phyloP scores from a whole-genome alignment of 2,888 invertebrate species.

The Andrena hattorfiana region DNA sequence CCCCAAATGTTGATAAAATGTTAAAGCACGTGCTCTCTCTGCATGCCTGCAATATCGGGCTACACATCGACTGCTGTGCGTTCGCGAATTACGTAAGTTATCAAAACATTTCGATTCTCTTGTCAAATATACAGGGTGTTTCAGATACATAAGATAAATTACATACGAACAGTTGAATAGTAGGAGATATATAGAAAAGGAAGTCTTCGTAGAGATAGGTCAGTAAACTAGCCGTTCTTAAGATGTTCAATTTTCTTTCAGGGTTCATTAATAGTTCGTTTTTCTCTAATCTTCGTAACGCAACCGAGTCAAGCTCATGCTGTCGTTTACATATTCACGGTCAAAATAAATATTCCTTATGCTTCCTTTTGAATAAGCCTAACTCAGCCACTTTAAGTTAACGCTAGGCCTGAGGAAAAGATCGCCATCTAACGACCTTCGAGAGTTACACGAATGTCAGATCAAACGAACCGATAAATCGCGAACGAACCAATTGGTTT shows the following conservation, averaged over 20 bases:
- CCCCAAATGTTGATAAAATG: slow-evolving; percentile 4
- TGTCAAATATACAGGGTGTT: too few species aligned
- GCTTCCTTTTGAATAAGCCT: background rate
- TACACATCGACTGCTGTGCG: slow-evolving; percentile 27
- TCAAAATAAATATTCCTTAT: too few species aligned
- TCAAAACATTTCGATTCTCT: slow-evolving; percentile 25
- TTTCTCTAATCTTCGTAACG: too few species aligned
- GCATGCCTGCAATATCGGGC: background rate
- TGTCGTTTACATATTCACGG: too few species aligned
- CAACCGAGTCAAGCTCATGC: too few species aligned
- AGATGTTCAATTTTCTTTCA: too few species aligned
- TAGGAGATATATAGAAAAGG: too few species aligned
- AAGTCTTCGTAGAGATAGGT: too few species aligned
- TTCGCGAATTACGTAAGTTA: slow-evolving; percentile 69
- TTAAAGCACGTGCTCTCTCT: background rate
- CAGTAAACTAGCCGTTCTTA: too few species aligned
- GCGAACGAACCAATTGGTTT: slow-evolving; percentile 16
- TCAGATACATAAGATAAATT: too few species aligned
- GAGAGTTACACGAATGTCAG: slow-evolving; percentile 37
- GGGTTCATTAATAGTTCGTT: too few species aligned
- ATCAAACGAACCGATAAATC: slow-evolving; percentile 61
- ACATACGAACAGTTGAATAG: too few species aligned
- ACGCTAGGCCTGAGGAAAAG: background rate
- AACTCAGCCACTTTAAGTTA: background rate
- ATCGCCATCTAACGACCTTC: background rate